Base-by-base conservation (phyloP, 1,140 invertebrate species). In the Hyles vespertilio region DNA sequence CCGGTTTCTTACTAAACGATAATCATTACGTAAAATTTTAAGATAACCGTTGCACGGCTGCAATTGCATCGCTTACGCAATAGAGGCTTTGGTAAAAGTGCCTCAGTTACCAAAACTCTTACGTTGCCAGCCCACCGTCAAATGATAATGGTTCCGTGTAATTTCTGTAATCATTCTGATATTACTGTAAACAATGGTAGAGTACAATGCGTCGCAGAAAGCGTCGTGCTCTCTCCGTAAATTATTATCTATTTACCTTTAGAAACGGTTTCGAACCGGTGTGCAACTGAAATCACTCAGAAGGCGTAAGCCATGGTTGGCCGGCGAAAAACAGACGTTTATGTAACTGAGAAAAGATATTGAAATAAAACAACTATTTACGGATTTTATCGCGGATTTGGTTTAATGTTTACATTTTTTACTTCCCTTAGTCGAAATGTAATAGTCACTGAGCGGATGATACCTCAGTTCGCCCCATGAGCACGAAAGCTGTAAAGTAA, bases 241-340 rank as follows among this genome's bases (percentile, higher is more conserved):
- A 74, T 77, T 67, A 69, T 74, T 70, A 72, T 67, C 58, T 59
- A 71, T 67, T 74, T 72, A 61, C 59, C 58, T 62, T 68, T 70
- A 56, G 66, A 71, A 77, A 72, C 64, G 63, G 67, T 66, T 59
- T 54, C 63, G 56, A 68, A 69, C 61, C 59, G 66, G 59, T 59
- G 60, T 69, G 65, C 49, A 53, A 69, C 58, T 63, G 55, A 61
- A 61, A 63, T 61, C 58, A 56, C 59, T 61, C 44, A 44, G 36
- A 40, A 40, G 36, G 4, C 36, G 36, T 8, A 40, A 40, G 36
- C 8, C 4, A 40, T 8, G 36, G 36, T 40, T 40, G 36, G 22
- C 53, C 49, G 51, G 12, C 48, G 51, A n/a, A 5, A 22, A 47
- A 11, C 12, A 22, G 22, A 22, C 22, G 22, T 47, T 11, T 47